These are phyloP conservation scores for Biston betularia DNA, from an alignment of 2,888 invertebrate genomes.

Conservation along the genomic window DNA sequence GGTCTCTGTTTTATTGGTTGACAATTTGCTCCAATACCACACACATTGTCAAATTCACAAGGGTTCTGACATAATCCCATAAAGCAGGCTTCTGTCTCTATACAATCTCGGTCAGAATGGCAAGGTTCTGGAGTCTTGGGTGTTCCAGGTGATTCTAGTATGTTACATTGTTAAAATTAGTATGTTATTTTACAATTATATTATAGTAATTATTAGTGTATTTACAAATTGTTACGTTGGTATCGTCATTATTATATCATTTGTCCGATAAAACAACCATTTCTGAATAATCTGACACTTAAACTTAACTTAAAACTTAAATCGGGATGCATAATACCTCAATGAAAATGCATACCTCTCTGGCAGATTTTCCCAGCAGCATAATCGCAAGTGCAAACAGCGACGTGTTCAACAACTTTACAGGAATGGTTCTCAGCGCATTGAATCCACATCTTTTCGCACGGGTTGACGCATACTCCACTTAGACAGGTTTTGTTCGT, in stretches of 20 bases:
- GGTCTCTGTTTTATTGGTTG: conserved; percentile 93
- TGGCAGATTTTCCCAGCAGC: conserved; percentile 86
- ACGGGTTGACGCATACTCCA: conserved; percentile 88
- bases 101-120: conserved; percentile 93
- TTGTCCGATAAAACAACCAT: conserved; percentile 80
- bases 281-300: conserved; percentile 14
- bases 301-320: conserved; percentile 19
- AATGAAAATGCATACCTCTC: conserved; percentile 85
- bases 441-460: conserved; percentile 75
- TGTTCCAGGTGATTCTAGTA: conserved; percentile 89
- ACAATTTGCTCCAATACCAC: conserved; percentile 91
- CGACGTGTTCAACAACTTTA: conserved; percentile 87
- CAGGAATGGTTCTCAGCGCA: conserved; percentile 88
- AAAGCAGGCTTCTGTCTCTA: conserved; percentile 93
- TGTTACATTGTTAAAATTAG: conserved; percentile 75
- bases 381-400: conserved; percentile 88
- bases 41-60: conserved; percentile 92
- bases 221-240: conserved; percentile 50
- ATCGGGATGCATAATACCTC: conserved; percentile 57
- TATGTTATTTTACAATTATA: conserved; percentile 60
- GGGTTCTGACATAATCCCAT: conserved; percentile 93
- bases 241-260: conserved; percentile 48
- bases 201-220: conserved; percentile 54
- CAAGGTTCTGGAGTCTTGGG: conserved; percentile 92
- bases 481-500: conserved; percentile 87